Evolutionary conservation across 2,797 vertebrate species (phyloP).

Genomic region (Coccyzus lansbergi): DNA sequence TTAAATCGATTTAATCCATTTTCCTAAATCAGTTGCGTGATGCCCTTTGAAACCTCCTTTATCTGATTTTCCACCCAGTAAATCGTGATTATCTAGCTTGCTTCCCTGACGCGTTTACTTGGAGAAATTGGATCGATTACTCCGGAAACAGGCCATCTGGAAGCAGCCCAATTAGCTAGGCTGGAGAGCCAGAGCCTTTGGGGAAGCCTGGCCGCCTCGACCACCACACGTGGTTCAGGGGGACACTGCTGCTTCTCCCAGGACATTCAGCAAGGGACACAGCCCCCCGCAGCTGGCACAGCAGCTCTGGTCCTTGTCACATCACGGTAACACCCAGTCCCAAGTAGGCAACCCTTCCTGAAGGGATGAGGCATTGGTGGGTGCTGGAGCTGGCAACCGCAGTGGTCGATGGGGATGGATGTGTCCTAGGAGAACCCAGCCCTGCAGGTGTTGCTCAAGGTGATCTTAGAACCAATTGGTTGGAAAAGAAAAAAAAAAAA

Average conservation of each 20-base stretch:
- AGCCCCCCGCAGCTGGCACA: neutral
- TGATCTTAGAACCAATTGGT: too few species aligned
- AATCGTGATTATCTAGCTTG: constrained; percentile 38
- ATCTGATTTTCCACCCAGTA: constrained; percentile 28
- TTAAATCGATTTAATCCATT: neutral
- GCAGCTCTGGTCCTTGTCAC: neutral
- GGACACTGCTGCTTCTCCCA: accelerated
- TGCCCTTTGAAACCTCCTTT: neutral
- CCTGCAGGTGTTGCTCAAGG: neutral
- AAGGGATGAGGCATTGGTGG: neutral
- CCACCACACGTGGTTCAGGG: accelerated
- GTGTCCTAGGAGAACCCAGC: neutral
- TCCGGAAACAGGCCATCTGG: constrained; percentile 50
- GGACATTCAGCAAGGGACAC: neutral
- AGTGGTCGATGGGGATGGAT: neutral
- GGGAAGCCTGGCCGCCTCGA: neutral
- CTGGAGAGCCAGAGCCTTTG: neutral
- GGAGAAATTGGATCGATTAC: constrained; percentile 60
- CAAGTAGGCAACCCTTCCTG: neutral
- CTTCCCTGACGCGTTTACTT: neutral
- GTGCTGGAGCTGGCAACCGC: neutral
- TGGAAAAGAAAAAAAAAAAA: too few species aligned
- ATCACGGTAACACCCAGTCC: accelerated
- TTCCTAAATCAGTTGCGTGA: neutral
- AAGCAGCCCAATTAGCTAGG: constrained; percentile 29